phyloP scores from a whole-genome alignment of 2,888 invertebrate genomes.

The Diarsia mendica region DNA sequence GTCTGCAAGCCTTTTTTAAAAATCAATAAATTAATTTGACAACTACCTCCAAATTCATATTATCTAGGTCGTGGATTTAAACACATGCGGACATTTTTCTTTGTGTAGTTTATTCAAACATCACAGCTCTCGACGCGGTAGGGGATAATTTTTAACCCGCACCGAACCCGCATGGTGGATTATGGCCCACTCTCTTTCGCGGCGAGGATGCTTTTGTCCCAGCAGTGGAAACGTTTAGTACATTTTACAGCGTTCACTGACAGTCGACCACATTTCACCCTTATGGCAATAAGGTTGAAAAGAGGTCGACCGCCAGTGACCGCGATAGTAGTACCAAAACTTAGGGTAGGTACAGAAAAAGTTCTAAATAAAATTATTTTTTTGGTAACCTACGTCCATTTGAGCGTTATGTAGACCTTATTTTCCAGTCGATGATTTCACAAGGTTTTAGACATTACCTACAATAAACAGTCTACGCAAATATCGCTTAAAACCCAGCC shows the following conservation, averaged over 20 bases:
- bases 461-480: conserved; percentile 45
- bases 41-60: background rate
- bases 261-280: background rate
- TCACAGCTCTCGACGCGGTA: background rate
- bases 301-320: too few relatives aligned
- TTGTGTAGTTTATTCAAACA: background rate
- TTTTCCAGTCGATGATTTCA: conserved; percentile 40
- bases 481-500: conserved; percentile 49
- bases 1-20: background rate
- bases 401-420: conserved; percentile 8
- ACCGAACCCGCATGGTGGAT: background rate
- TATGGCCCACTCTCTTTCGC: background rate
- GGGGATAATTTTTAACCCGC: background rate
- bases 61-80: too few relatives aligned
- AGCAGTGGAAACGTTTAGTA: background rate
- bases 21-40: background rate
- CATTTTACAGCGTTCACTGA: background rate
- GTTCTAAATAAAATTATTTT: background rate
- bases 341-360: background rate
- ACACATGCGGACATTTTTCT: background rate
- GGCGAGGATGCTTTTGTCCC: background rate
- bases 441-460: conserved; percentile 23
- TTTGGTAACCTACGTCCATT: background rate
- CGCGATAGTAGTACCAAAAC: background rate
- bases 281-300: background rate